Evolutionary conservation across 2,797 vertebrate genomes (phyloP), one percentile per base, ranked within the genome.

Genomic region (Molothrus aeneus): DNA sequence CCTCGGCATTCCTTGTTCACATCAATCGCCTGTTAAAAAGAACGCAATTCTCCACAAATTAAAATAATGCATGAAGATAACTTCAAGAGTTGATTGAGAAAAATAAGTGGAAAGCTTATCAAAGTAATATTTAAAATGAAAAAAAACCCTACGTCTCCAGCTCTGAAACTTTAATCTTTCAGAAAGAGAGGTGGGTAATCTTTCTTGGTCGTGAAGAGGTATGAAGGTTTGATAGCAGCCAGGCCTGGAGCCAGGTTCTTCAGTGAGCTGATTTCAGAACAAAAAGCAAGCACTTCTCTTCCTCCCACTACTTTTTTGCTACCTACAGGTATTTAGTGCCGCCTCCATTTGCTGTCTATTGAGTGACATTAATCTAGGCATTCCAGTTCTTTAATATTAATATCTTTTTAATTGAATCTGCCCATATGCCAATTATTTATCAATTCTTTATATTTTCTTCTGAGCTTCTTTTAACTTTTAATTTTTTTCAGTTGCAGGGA

Each of bases 401-500:
- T 87, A 21, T 32, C 19, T 91, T 82, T 72, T 64, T 56, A 95
- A 86, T 90, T 38, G 50, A 84, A 96, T 91, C 53, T 84, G 4
- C 24, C 21, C 40, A 40, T 88, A 78, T 31, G 74, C 63, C 57
- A 93, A 36, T 90, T 88, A 85, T 91, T 92, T 94, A 79, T 92
- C 80, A 90, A 26, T 86, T 83, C 28, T 92, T 94, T 86, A 61
- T 48, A 71, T 92, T 92, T 91, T 86, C n/a, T 79, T 86, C 45
- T 70, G 21, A 75, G 21, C 6, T 73, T 48, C 48, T 89, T 94
- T 53, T 59, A 78, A 88, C 22, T 59, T 80, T 70, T 64, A 72
- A 5, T 82, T 93, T 81, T 90, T 90, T 87, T 86, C 89, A 95
- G 18, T 89, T 72, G 90, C 47, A 53, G 19, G 15, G 10, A 57